These are phyloP conservation scores for Oreochromis aureus DNA, from an alignment of 2,113 vertebrate genomes.

Conservation along the genomic window DNA sequence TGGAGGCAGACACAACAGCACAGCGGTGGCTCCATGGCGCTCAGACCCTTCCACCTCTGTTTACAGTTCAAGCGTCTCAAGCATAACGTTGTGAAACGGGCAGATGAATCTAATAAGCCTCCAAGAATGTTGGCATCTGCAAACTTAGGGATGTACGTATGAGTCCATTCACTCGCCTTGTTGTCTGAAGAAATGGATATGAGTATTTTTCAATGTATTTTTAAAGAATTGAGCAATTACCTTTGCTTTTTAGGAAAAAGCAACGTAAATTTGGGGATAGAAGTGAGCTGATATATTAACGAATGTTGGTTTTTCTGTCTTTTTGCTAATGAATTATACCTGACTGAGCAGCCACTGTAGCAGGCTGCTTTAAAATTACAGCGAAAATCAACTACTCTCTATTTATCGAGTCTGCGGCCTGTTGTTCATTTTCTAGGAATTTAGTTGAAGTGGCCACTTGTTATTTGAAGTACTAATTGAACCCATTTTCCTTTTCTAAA, in stretches of 20 bases:
- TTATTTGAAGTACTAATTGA: conserved; percentile 74
- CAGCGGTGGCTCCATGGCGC: neutral
- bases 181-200: neutral
- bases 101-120: neutral
- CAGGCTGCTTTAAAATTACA: neutral
- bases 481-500: conserved; percentile 70
- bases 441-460: conserved; percentile 71
- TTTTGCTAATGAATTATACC: neutral
- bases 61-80: neutral
- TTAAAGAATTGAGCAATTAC: rapidly evolving
- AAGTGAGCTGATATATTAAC: neutral
- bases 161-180: neutral
- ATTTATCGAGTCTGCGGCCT: conserved; percentile 62
- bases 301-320: neutral
- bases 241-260: neutral
- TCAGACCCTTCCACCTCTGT: conserved; percentile 18
- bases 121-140: neutral
- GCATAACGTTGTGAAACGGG: conserved; percentile 22
- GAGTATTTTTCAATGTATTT: neutral
- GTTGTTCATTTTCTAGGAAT: conserved; percentile 68
- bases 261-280: neutral
- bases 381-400: conserved; percentile 42
- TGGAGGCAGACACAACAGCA: conserved; percentile 24
- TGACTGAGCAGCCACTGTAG: neutral
- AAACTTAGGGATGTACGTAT: rapidly evolving